Evolutionary conservation across 2,113 vertebrate species (phyloP).

Genomic region (Deroptyus accipitrinus): DNA sequence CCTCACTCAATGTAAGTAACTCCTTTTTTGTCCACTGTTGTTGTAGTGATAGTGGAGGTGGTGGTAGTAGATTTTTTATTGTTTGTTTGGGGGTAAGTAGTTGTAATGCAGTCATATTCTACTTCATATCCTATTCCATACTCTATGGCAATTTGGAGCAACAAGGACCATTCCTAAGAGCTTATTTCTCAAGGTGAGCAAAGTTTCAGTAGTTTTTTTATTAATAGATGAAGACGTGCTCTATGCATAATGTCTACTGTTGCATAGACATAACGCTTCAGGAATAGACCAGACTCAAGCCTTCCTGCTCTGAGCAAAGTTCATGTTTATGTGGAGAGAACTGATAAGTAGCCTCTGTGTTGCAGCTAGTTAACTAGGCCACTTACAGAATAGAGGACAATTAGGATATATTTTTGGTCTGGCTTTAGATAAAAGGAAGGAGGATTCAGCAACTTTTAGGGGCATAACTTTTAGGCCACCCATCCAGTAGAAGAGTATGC

Average conservation of each 20-base stretch:
- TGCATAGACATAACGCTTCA: neutral
- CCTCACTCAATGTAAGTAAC: slow-evolving; percentile 90
- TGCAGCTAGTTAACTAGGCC: neutral
- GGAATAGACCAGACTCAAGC: slow-evolving; percentile 22
- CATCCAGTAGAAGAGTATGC: neutral
- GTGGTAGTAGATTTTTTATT: slow-evolving; percentile 43
- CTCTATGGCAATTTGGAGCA: slow-evolving; percentile 73
- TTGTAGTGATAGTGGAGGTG: slow-evolving; percentile 55
- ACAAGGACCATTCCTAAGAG: slow-evolving; percentile 76
- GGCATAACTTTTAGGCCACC: neutral
- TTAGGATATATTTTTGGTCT: neutral
- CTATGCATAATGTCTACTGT: neutral
- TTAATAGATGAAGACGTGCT: neutral
- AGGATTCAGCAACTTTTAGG: neutral
- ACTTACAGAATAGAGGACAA: neutral
- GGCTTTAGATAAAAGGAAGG: neutral
- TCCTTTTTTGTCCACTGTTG: slow-evolving; percentile 34
- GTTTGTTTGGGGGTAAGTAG: slow-evolving; percentile 80
- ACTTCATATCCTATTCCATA: slow-evolving; percentile 69
- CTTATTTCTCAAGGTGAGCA: slow-evolving; percentile 80
- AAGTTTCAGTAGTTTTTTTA: slow-evolving; percentile 70
- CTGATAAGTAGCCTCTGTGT: neutral
- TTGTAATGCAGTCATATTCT: slow-evolving; percentile 67
- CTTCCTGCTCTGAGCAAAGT: neutral
- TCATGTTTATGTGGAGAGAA: neutral